Base-by-base conservation (phyloP, 2,888 invertebrate genomes). In the Chalcosyrphus nemorum region DNA sequence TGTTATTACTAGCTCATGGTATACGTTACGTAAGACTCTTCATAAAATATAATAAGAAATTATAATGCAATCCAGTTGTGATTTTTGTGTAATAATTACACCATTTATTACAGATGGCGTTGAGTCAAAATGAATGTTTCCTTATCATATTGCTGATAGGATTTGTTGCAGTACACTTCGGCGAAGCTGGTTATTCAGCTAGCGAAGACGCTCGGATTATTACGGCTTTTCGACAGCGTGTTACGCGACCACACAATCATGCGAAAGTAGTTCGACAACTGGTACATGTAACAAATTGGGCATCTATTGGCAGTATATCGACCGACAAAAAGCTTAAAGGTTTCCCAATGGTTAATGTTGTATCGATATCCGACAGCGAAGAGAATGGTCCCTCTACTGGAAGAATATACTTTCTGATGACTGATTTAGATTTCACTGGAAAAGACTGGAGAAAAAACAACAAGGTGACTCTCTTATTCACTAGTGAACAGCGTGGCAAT, bases 341-440 rank as follows among this genome's bases (percentile, higher is more conserved):
- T 17, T 91, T 88, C 86, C 92, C 92, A 17, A 91, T 92, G 90
- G 92, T 92, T 1, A 92, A 91, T 86, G 88, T 92, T 4, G 89
- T 92, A n/a, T 89, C 92, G 0, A 87, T 91, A n/a, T 90, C 91
- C 38, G 92, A 92, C 66, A 90, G 88, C 43, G 87, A 86, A 52
- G 74, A 15, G 3, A 63, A 74, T 6, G 88, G 80, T 0, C 63
- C 81, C 13, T 91, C 92, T 0, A 90, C 91, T 4, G 92, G 92
- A 11, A 72, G 77, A 3, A 90, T 92, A 85, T 91, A 87, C 29
- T 92, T 91, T 59, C 72, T 91, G 74, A 86, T 92, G 24, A 91
- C 91, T 2, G 89, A 90, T 82, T 86, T 91, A 81, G 92, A 92
- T 85, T 92, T 91, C 80, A 92, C 92, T 7, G 92, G 90, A 0